Evolutionary conservation across 2,888 invertebrate species (phyloP).

Genomic region (Anodontia alba): DNA sequence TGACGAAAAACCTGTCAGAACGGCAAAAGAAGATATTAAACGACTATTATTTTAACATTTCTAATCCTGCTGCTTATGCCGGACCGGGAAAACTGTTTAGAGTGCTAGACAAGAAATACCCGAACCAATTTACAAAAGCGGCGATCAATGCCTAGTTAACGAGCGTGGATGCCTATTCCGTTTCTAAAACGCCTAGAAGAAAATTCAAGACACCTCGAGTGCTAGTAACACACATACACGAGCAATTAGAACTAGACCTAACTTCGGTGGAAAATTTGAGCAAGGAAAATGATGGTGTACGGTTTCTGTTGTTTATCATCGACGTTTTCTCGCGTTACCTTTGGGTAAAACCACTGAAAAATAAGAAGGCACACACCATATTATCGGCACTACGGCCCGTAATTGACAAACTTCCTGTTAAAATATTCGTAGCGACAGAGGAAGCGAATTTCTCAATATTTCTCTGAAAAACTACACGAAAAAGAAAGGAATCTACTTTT

Average conservation of each 20-base stretch:
- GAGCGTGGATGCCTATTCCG: slow-evolving; percentile 37
- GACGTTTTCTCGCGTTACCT: slow-evolving; percentile 31
- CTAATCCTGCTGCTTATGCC: slow-evolving; percentile 26
- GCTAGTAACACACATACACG: slow-evolving; percentile 31
- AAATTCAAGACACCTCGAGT: slow-evolving; percentile 35
- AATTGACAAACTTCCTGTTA: not conserved
- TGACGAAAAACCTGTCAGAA: not conserved
- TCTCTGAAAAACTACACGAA: slow-evolving; percentile 26
- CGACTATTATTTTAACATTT: slow-evolving; percentile 23
- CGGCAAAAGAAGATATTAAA: slow-evolving; percentile 1
- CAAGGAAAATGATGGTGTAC: slow-evolving; percentile 30
- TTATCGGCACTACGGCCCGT: not conserved
- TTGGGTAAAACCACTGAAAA: slow-evolving; percentile 28
- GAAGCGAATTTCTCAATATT: slow-evolving; percentile 29
- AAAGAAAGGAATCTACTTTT: slow-evolving; percentile 26
- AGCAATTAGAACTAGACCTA: slow-evolving; percentile 40
- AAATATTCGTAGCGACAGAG: slow-evolving; percentile 13
- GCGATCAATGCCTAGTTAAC: slow-evolving; percentile 40
- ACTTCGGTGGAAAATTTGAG: slow-evolving; percentile 30
- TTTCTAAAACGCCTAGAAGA: slow-evolving; percentile 29
- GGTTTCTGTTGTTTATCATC: slow-evolving; percentile 32
- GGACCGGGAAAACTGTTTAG: slow-evolving; percentile 31
- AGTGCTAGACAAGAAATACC: slow-evolving; percentile 38
- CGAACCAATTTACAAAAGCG: slow-evolving; percentile 14
- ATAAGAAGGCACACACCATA: slow-evolving; percentile 4